Percentiles rank a stretch among this genome's conserved stretches.
These are phyloP conservation scores for Brachypalpus laphriformis DNA, from an alignment of 2,888 invertebrate genomes.

Conservation along the genomic window DNA sequence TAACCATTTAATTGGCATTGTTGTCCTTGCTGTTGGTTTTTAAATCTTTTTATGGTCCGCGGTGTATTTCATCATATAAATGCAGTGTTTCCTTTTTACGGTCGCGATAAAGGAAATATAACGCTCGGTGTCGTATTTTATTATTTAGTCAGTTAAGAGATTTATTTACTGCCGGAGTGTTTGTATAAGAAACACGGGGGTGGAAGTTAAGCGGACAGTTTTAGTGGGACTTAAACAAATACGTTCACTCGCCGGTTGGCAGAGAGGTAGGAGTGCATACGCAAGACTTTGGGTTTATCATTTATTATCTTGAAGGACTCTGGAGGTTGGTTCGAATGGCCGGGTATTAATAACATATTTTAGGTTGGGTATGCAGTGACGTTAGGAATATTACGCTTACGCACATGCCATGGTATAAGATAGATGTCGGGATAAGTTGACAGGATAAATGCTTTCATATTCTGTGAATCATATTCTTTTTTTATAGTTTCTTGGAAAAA, in stretches of 20 bases:
- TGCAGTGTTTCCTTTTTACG: neutral
- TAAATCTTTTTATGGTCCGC: slow-evolving; percentile 13
- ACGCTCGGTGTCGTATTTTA: slow-evolving; percentile 19
- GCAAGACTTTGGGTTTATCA: slow-evolving; percentile 17
- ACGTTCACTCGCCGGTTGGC: neutral
- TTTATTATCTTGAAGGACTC: slow-evolving; percentile 34
- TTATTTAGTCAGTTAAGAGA: slow-evolving; percentile 26
- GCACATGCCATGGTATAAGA: slow-evolving; percentile 11
- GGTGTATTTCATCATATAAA: neutral
- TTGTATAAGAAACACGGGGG: neutral
- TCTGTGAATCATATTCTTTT: neutral
- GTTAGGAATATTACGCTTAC: slow-evolving; percentile 1
- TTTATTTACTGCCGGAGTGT: slow-evolving; percentile 23
- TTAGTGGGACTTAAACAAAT: slow-evolving; percentile 4
- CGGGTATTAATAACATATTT: slow-evolving; percentile 33
- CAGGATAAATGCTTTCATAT: slow-evolving; percentile 2
- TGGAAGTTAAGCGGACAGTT: neutral
- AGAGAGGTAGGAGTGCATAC: neutral
- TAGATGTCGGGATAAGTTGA: slow-evolving; percentile 21
- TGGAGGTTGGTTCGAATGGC: neutral
- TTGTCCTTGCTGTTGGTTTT: neutral
- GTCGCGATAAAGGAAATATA: neutral
- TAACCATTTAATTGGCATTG: slow-evolving; percentile 7
- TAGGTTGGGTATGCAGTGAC: neutral
- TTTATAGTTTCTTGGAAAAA: neutral